Percentiles rank a stretch among this genome's conserved stretches.
phyloP scores from a whole-genome alignment of 2,797 vertebrate species.

The Champsocephalus gunnari region DNA sequence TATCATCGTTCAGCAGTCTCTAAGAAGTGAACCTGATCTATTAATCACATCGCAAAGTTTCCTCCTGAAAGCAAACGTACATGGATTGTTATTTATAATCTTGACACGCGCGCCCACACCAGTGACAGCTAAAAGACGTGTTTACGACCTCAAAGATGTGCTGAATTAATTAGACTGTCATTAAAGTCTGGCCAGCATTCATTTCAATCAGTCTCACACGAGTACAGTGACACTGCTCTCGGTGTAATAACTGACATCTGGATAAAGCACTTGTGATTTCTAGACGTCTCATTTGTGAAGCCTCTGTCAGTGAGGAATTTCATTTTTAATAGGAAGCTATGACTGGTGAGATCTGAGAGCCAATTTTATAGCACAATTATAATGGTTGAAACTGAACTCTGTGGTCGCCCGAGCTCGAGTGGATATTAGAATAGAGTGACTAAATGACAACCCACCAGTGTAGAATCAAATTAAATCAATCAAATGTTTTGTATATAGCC shows the following conservation, averaged over 20 bases:
- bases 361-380: conserved; percentile 4
- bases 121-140: conserved; percentile 59
- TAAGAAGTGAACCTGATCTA: conserved; percentile 22
- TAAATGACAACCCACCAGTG: conserved; percentile 43
- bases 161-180: conserved; percentile 69
- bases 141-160: conserved; percentile 56
- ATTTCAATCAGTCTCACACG: conserved; percentile 53
- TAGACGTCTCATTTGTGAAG: conserved; percentile 38
- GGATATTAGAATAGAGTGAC: conserved; percentile 36
- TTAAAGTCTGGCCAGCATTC: conserved; percentile 54
- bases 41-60: conserved; percentile 57
- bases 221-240: conserved; percentile 31
- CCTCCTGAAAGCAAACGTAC: conserved; percentile 31
- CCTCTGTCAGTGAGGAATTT: conserved; percentile 26
- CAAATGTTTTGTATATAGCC: too few species aligned
- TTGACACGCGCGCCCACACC: conserved; percentile 28
- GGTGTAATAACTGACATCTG: conserved; percentile 26
- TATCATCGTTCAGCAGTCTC: conserved; percentile 60
- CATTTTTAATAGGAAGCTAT: conserved; percentile 30
- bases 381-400: conserved; percentile 10
- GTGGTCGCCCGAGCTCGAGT: conserved; percentile 12
- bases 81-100: conserved; percentile 63
- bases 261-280: conserved; percentile 40
- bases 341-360: conserved; percentile 30
- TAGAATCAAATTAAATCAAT: too few species aligned